Percentiles rank a stretch among this genome's conserved stretches.
Evolutionary conservation across 1,140 invertebrate genomes (phyloP).

Genomic region (Arctopsyche grandis): DNA sequence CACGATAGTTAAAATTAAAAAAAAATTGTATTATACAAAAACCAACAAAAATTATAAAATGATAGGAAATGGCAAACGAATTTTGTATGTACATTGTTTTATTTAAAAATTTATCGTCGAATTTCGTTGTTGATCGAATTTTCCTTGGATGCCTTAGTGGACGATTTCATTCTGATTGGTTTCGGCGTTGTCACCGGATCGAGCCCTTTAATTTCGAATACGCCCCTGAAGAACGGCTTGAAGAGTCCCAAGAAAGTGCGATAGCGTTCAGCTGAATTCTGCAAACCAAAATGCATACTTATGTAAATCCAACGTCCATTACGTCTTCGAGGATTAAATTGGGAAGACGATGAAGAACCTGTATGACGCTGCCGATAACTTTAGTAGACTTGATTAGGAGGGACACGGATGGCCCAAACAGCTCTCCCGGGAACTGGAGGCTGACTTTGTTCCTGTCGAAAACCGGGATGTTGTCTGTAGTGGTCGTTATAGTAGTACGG

Average conservation of each 20-base stretch:
- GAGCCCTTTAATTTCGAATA: conserved; percentile 73
- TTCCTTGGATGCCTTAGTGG: conserved; percentile 18
- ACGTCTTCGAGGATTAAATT: no score
- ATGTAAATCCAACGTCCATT: no score
- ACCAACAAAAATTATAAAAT: no score
- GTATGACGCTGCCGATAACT: conserved; percentile 73
- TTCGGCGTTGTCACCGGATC: conserved; percentile 67
- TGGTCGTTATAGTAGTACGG: conserved; percentile 59
- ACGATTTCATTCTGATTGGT: conserved; percentile 55
- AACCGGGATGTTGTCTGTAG: conserved; percentile 73
- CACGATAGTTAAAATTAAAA: no score
- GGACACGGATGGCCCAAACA: conserved; percentile 76
- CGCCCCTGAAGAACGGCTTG: conserved; percentile 74
- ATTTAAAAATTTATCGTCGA: conserved; percentile 1
- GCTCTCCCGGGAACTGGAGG: conserved; percentile 71
- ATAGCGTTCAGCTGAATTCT: conserved; percentile 77
- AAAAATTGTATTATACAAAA: no score
- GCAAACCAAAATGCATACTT: conserved; percentile 57
- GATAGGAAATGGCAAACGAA: conserved; percentile 17
- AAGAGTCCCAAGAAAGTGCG: conserved; percentile 72
- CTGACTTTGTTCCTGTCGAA: conserved; percentile 74
- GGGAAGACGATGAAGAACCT: conserved; percentile 63
- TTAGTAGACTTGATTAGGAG: conserved; percentile 77
- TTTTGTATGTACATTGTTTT: not conserved
- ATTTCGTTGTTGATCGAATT: conserved; percentile 30